Evolutionary conservation across 2,888 invertebrate genomes (phyloP), one percentile per base, ranked within the genome.

Genomic region (Tiliacea citrago): DNA sequence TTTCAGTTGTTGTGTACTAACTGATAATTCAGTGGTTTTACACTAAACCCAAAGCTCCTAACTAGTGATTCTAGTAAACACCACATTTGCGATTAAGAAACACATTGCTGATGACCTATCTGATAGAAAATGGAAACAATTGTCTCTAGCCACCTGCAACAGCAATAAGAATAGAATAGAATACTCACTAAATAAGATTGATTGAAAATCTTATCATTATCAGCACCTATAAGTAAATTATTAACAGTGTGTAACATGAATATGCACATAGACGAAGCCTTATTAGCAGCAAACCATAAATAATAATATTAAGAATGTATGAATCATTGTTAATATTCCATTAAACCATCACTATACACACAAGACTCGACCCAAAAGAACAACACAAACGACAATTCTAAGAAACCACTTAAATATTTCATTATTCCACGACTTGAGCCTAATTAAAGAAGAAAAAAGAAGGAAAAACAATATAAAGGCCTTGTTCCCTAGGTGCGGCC

Each of bases 371-470:
- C 35, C 16, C 39, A 60, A 55, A 62, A 49, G 21, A 16, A 70
- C 60, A 53, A 68, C 70, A 79, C 70, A 78, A 70, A 68, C 67
- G 71, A 86, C 77, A 77, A 61, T 68, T 79, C 81, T n/a, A 60
- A 53, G 58, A 67, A 88, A 88, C 85, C 80, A 87, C 87, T 87
- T 85, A 83, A 87, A 90, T 89, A 90, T 89, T 91, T 90, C 85
- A 88, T 90, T 89, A 90, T 90, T 88, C 88, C 82, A 83, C 83
- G 84, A 82, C 86, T 87, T 86, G 84, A 83, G 86, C 86, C 90
- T 92, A 93, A 93, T 93, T 93, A 92, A 92, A 91, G 90, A 90
- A 89, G 90, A 90, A 89, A 91, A 88, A 86, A 90, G 88, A 80
- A 87, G 81, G 77, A 86, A 90, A 93, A 92, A 92, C 92, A 93